phyloP scores from a whole-genome alignment of 2,888 invertebrate species.

The Aleiodes testaceus region DNA sequence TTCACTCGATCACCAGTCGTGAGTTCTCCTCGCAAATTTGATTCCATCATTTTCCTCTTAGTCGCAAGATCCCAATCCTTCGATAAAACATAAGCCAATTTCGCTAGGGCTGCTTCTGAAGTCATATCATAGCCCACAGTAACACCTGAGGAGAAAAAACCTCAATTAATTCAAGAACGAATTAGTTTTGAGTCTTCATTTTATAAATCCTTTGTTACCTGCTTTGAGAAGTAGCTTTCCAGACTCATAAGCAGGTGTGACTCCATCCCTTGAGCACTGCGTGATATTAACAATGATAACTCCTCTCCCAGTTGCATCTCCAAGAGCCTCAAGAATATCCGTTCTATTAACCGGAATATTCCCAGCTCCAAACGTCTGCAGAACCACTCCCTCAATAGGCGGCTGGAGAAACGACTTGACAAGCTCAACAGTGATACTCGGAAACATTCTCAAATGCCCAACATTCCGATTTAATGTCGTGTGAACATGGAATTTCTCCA shows the following conservation, averaged over 20 bases:
- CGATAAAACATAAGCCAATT: constrained; percentile 91
- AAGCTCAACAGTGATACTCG: constrained; percentile 89
- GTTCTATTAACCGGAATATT: constrained; percentile 90
- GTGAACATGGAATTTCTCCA: constrained; percentile 82
- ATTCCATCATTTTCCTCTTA: constrained; percentile 84
- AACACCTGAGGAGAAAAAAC: constrained; percentile 75
- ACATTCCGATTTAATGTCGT: constrained; percentile 87
- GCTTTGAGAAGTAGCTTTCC: constrained; percentile 76
- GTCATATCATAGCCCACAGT: constrained; percentile 92
- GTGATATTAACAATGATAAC: constrained; percentile 93
- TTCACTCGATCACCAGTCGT: constrained; percentile 73
- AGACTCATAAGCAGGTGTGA: constrained; percentile 87
- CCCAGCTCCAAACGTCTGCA: constrained; percentile 95
- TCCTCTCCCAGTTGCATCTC: constrained; percentile 82
- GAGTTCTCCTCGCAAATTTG: constrained; percentile 87
- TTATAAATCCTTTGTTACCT: too few relatives aligned
- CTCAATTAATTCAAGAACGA: background rate
- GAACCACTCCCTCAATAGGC: constrained; percentile 87
- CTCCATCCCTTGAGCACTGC: constrained; percentile 90
- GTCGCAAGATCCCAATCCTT: constrained; percentile 81
- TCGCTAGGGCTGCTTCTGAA: constrained; percentile 93
- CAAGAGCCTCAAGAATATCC: constrained; percentile 85
- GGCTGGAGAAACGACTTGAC: constrained; percentile 82
- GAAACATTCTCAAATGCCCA: constrained; percentile 89
- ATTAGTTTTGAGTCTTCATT: too few relatives aligned